Conservation (phyloP, 2,113 vertebrate species). For the Xiphias gladius region DNA sequence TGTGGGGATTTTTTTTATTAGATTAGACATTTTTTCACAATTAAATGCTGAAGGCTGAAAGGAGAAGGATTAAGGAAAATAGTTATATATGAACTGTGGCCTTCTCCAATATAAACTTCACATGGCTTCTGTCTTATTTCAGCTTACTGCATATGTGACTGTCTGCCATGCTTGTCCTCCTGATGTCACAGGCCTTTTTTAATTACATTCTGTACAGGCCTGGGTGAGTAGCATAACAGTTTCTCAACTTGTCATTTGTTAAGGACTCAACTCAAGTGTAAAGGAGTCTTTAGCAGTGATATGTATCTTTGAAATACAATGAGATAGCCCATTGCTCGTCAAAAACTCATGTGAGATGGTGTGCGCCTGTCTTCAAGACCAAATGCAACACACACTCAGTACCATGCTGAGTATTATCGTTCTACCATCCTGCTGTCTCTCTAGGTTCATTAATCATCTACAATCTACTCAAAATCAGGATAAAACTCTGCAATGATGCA, state of each 20-base stretch:
- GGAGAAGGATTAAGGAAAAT: not conserved
- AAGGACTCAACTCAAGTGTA: conserved; percentile 15
- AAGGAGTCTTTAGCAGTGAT: not conserved
- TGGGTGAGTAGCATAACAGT: conserved; percentile 14
- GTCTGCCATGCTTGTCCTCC: not conserved
- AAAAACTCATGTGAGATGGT: conserved; percentile 32
- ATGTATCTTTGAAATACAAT: not conserved
- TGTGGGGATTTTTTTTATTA: not conserved
- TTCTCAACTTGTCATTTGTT: conserved; percentile 17
- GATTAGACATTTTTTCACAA: not conserved
- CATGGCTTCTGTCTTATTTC: not conserved
- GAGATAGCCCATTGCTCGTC: not conserved
- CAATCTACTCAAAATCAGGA: conserved; percentile 37
- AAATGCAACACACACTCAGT: conserved; percentile 16
- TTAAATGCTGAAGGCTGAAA: not conserved
- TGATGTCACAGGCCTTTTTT: conserved; percentile 3
- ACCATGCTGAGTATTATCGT: conserved; percentile 12
- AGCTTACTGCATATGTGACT: conserved; percentile 30
- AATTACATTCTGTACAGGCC: conserved; percentile 24
- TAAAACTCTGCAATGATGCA: conserved; percentile 41
- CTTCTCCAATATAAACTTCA: not conserved
- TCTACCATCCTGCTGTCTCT: conserved; percentile 21
- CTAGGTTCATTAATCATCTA: conserved; percentile 23
- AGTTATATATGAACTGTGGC: not conserved
- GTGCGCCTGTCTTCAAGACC: conserved; percentile 34